Evolutionary conservation across 1,140 invertebrate species (phyloP), one percentile per base, ranked within the genome.

Genomic region (Aporrectodea caliginosa): DNA sequence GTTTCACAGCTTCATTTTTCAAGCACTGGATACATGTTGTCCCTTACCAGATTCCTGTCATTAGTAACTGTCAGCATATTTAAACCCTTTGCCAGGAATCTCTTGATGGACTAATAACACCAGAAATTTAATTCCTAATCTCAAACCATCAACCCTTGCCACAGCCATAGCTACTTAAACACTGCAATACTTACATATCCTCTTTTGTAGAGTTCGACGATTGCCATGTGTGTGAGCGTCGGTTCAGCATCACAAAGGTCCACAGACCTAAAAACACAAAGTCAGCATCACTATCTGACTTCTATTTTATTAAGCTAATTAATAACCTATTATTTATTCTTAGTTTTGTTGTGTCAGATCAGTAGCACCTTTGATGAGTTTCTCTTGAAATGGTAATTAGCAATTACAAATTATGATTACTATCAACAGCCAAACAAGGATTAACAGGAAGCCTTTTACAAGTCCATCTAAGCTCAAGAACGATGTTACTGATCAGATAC

Each of bases 201-300:
- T 80, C 83, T 81, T 82, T 83, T 83, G 70, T 84, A 83, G 16
- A 88, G 90, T 82, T 94, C 91, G 80, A 92, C 93, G 29, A 98
- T 89, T 69, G 94, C 93, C 95, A 98, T 97, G 86, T 98, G 96
- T 12, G 96, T 98, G 80, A 93, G 90, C 0, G 96, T 98, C 75
- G 96, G 96, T 86, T 95, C 93, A 31, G 95, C 94, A 85, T 92
- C 91, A 80, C 92, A 93, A 73, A 97, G 90, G 89, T 97, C 94
- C 86, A 94, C 93, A 85, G 92, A 90, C 77, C 93, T 94, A 84
- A 69, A 82, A 84, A 78, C 68, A 35, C 32, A 69, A 83, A 75
- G 30, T 16, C 22, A 14, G 27, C 27, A 68, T 12, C 31, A 73
- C 32, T 82, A 83, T 79, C 33, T 72, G 32, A 85, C 75, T 43